Evolutionary conservation across 2,113 vertebrate species (phyloP).

Genomic region (Propithecus coquereli): DNA sequence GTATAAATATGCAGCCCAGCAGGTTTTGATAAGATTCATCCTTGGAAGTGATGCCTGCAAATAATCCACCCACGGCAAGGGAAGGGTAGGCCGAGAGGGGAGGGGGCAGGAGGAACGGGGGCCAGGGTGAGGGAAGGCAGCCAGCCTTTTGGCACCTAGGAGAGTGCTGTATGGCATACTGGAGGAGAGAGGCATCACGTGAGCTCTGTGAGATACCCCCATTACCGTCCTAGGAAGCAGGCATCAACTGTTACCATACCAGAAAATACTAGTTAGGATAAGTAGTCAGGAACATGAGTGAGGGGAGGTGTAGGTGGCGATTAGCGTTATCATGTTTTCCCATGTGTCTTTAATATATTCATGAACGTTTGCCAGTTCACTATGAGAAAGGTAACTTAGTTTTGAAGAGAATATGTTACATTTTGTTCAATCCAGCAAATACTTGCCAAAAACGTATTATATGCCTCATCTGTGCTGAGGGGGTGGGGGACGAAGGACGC

Average conservation of each 20-base stretch:
- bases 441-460: neutral
- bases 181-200: too few relatives aligned
- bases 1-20: constrained; percentile 32
- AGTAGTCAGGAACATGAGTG: accelerated
- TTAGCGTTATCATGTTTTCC: neutral
- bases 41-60: neutral
- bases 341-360: neutral
- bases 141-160: too few relatives aligned
- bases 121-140: neutral
- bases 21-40: constrained; percentile 36
- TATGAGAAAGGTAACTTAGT: neutral
- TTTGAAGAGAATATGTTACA: neutral
- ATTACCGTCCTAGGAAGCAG: neutral
- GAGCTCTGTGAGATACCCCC: accelerated
- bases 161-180: neutral
- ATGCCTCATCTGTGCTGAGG: neutral
- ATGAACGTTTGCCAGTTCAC: neutral
- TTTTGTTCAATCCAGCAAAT: neutral
- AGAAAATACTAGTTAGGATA: neutral
- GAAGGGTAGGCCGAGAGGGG: neutral
- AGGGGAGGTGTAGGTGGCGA: neutral
- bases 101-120: accelerated
- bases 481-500: neutral
- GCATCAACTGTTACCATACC: neutral
- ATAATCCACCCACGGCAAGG: neutral